Base-by-base conservation (phyloP, 2,113 vertebrate genomes). In the Muntiacus reevesi region DNA sequence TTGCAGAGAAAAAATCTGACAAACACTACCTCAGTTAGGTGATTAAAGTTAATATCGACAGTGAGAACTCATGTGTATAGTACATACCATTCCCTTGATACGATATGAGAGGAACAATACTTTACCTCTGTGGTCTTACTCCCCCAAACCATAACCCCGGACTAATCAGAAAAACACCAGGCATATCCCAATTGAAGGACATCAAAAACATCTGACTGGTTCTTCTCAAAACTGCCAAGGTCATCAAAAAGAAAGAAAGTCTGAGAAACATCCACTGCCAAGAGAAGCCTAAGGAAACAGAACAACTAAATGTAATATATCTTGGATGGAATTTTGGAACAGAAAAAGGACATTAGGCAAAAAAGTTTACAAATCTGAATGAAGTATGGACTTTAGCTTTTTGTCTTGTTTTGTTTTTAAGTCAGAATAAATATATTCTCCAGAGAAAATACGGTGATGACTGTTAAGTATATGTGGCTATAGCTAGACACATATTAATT, bases 281-380 rank as follows among this genome's bases (percentile, higher is more conserved):
- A 87, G 36, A 86, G 6, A 27, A 62, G 5, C 43, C 6, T 21
- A 76, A 54, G 57, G 30, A 62, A 76, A 28, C 23, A 13, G 3
- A 3, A 36, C 1, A 15, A 55, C n/a, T 40, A 83, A 55, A 83
- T 43, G 12, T 21, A 95, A 60, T n/a, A 5, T 47, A 45, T 57
- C 7, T 55, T 81, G 21, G 55, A 28, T 81, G 55, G 28, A 30
- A 54, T 40, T 23, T 47, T 36, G n/a, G 23, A 87, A 84, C 9
- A 94, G 67, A 57, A 96, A 88, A 92, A n/a, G 8, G 4, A n/a
- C 11, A 57, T 87, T 40, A 28, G 2, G 28, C 40, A 28, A 95
- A 92, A 40, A 97, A 64, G 8, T 47, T 94, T 76, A 57, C 83
- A 92, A 92, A n/a, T 87, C 6, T 64, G 9, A 92, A 96, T 86